Conservation (phyloP, 2,888 invertebrate genomes). For the Diaperis boleti region DNA sequence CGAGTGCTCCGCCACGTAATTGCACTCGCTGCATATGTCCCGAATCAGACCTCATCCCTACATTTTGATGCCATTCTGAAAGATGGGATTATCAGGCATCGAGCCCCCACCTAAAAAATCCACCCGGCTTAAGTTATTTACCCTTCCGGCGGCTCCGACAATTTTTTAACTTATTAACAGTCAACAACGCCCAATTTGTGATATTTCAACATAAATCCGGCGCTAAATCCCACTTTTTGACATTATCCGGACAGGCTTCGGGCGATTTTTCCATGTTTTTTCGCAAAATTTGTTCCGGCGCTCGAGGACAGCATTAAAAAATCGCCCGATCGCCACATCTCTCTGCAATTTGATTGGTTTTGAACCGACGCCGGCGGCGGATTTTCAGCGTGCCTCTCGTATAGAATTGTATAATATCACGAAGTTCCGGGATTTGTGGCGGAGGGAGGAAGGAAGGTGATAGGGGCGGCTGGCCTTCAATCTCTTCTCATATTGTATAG, state of each 20-base stretch:
- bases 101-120: not conserved
- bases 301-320: slow-evolving; percentile 3
- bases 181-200: no score
- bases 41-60: slow-evolving; percentile 53
- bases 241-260: not conserved
- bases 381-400: slow-evolving; percentile 9
- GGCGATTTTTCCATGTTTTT: slow-evolving; percentile 31
- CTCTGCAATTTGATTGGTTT: slow-evolving; percentile 7
- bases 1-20: slow-evolving; percentile 56
- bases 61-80: slow-evolving; percentile 7
- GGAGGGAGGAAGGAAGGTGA: no score
- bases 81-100: not conserved
- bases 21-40: slow-evolving; percentile 59
- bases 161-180: not conserved
- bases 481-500: no score
- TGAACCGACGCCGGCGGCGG: slow-evolving; percentile 15
- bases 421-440: no score
- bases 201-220: not conserved
- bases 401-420: slow-evolving; percentile 6
- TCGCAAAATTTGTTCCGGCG: not conserved
- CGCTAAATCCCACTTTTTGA: not conserved
- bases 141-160: no score
- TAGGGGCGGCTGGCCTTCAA: no score
- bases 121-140: no score
- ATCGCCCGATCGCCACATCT: slow-evolving; percentile 3